Evolutionary conservation across 2,888 invertebrate species (phyloP), one percentile per base, ranked within the genome.

Genomic region (Drosophila kokeensis): DNA sequence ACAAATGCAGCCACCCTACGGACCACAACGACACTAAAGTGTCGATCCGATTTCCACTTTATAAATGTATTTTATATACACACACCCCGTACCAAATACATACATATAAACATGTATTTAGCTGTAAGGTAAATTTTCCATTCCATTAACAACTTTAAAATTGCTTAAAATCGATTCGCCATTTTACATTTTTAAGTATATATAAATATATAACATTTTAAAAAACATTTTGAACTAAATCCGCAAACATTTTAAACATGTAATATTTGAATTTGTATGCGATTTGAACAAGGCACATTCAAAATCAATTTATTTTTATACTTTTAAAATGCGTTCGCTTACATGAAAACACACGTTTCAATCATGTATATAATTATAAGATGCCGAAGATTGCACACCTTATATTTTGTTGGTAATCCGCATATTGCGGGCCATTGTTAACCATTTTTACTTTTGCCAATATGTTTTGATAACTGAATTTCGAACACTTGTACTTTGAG

Each of bases 181-280:
- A 24, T 24, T 24, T 24, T 24, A 24, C 24, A 24, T 24, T 24
- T 24, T 24, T 24, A 24, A 24, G 24, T 24, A 2, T 24, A 24
- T 24, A 24, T 24, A 24, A 24, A 24, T 24, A 24, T 24, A 24
- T 24, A 2, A 24, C 24, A 24, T 24, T 24, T 24, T 24, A 24
- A 24, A 24, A 24, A 24, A 24, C 24, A 24, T 24, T 24, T 24
- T 13, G 32, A 52, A 52, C 54, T 34, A 53, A 27, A 13, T 32
- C 7, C 21, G 24, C 24, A 24, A 2, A 24, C 58, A 61, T 79
- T 77, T 77, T 77, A 77, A 66, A 79, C 59, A 52, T 79, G 75
- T 77, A 30, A 53, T 45, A 30, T 55, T 38, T 69, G 61, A 50
- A 69, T 55, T 74, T 76, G 69, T 73, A 55, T 62, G 79, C 73